Percentiles rank a stretch among this genome's conserved stretches.
These are phyloP conservation scores for Musca domestica DNA, from an alignment of 1,140 invertebrate species.

Conservation along the genomic window DNA sequence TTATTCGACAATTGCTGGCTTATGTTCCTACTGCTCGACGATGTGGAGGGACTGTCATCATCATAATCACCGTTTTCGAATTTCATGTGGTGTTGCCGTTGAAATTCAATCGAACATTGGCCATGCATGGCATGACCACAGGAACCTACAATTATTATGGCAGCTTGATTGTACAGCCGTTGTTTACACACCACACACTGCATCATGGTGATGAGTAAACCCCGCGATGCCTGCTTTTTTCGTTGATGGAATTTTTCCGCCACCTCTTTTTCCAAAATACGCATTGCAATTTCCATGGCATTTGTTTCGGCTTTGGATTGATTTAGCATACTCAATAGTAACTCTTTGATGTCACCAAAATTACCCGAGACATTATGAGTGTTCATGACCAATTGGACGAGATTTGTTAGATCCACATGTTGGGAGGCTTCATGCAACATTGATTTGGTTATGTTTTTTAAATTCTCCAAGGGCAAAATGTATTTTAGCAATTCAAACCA, in stretches of 20 bases:
- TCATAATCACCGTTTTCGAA: not conserved
- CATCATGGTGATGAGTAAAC: slow-evolving; percentile 44
- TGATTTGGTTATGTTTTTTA: slow-evolving; percentile 49
- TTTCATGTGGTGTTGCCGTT: too few species aligned
- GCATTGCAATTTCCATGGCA: slow-evolving; percentile 47
- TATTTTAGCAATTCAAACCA: slow-evolving; percentile 56
- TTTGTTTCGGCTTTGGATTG: slow-evolving; percentile 56
- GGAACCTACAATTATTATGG: slow-evolving; percentile 39
- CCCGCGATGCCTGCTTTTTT: slow-evolving; percentile 35
- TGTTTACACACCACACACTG: slow-evolving; percentile 47
- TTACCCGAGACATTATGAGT: slow-evolving; percentile 51
- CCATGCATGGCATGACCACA: slow-evolving; percentile 50
- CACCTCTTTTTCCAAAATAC: slow-evolving; percentile 51
- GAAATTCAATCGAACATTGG: slow-evolving; percentile 28
- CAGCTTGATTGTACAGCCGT: slow-evolving; percentile 40
- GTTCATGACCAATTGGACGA: slow-evolving; percentile 56
- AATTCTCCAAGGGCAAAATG: slow-evolving; percentile 42
- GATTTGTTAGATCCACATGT: slow-evolving; percentile 56
- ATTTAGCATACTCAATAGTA: slow-evolving; percentile 56
- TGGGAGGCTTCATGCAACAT: slow-evolving; percentile 57
- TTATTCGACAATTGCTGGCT: not conserved
- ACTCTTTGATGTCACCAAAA: slow-evolving; percentile 57
- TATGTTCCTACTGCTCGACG: not conserved
- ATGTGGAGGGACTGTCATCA: not conserved
- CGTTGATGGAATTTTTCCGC: slow-evolving; percentile 42